Percentiles rank a stretch among this genome's conserved stretches.
Conservation (phyloP, 2,888 invertebrate species). For the Leptinotarsa rubiginosa region DNA sequence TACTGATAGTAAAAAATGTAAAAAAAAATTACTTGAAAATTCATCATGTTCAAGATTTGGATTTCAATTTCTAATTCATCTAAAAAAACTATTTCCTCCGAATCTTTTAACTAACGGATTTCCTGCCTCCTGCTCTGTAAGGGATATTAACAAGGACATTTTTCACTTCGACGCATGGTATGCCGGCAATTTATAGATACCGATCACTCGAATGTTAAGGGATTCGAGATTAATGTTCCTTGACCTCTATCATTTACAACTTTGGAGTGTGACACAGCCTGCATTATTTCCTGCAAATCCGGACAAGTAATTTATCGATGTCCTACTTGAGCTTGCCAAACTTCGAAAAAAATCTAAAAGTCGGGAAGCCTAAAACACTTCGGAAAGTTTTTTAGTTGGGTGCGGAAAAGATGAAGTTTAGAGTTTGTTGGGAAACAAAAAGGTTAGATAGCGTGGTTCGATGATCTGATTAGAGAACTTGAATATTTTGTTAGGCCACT, state of each 20-base stretch:
- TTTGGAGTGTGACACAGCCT: conserved; percentile 34
- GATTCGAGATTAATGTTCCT: conserved; percentile 33
- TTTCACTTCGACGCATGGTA: neutral
- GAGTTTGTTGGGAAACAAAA: conserved; percentile 17
- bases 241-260: conserved; percentile 37
- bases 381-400: conserved; percentile 16
- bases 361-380: conserved; percentile 25
- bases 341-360: conserved; percentile 29
- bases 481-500: too few species aligned
- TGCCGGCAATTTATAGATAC: conserved; percentile 16
- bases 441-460: neutral
- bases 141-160: neutral
- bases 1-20: too few species aligned
- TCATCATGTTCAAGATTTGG: too few species aligned
- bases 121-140: too few species aligned
- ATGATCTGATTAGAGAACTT: neutral
- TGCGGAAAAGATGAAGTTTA: conserved; percentile 8
- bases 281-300: conserved; percentile 40
- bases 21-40: too few species aligned
- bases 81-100: too few species aligned
- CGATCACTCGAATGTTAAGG: conserved; percentile 28
- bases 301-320: conserved; percentile 36
- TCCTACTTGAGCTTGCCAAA: conserved; percentile 33
- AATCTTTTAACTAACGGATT: too few species aligned
- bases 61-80: too few species aligned